Percentiles rank a stretch among this genome's conserved stretches.
These are phyloP conservation scores for Habroteleia sp. DNA, from an alignment of 2,888 invertebrate species.

Conservation along the genomic window DNA sequence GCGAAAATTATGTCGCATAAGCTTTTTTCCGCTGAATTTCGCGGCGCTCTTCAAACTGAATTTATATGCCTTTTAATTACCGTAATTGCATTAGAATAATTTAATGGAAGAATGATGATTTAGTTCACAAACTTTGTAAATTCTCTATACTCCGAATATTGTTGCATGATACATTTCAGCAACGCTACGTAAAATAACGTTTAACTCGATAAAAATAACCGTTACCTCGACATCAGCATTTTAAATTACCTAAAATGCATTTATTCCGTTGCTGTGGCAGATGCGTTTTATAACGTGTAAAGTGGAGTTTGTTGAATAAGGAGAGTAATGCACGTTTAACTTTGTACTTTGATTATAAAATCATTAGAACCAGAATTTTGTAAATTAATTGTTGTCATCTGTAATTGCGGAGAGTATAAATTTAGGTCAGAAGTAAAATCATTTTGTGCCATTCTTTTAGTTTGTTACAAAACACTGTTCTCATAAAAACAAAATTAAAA, in stretches of 20 bases:
- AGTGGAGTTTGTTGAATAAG: constrained; percentile 23
- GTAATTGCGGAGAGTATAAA: constrained; percentile 19
- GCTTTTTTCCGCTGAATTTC: constrained; percentile 15
- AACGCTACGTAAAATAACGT: too few species aligned
- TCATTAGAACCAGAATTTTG: constrained; percentile 33
- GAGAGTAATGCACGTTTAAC: constrained; percentile 34
- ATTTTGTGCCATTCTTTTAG: constrained; percentile 17
- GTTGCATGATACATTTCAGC: too few species aligned
- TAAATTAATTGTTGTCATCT: constrained; percentile 46
- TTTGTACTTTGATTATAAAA: constrained; percentile 48
- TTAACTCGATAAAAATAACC: constrained; percentile 20
- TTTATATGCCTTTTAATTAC: constrained; percentile 32
- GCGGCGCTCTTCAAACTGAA: neutral
- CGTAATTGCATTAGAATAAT: constrained; percentile 38
- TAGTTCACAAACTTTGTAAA: constrained; percentile 20
- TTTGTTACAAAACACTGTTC: too few species aligned
- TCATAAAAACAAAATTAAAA: too few species aligned
- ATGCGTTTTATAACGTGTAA: constrained; percentile 25
- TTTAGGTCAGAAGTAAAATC: constrained; percentile 29
- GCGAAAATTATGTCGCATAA: constrained; percentile 38
- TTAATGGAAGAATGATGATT: constrained; percentile 4
- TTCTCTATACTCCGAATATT: too few species aligned
- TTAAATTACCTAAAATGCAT: constrained; percentile 2
- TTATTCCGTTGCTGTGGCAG: neutral
- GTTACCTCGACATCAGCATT: neutral